Conservation (phyloP, 2,888 invertebrate genomes). For the Meloe dianella region DNA sequence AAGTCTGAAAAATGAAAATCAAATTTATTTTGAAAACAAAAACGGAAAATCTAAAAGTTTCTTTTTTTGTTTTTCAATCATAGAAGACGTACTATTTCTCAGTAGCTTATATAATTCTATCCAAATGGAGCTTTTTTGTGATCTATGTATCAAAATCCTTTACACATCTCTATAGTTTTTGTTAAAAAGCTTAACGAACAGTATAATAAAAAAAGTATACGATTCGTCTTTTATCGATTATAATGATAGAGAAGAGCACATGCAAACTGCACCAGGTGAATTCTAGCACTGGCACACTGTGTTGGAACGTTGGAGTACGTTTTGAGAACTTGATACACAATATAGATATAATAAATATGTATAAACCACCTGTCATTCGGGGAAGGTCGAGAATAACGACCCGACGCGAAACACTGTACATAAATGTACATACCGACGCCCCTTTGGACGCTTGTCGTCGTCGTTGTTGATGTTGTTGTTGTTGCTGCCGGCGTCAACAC, state of each 20-base stretch:
- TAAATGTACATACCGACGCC: neutral
- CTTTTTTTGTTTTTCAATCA: too few relatives aligned
- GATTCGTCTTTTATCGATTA: slow-evolving; percentile 26
- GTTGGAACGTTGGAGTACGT: slow-evolving; percentile 23
- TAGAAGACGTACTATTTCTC: neutral
- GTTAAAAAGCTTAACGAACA: neutral
- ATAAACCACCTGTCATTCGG: slow-evolving; percentile 39
- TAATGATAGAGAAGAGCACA: slow-evolving; percentile 14
- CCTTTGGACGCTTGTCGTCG: neutral
- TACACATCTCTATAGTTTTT: neutral
- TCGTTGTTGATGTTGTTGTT: neutral
- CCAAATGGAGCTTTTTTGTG: too few relatives aligned
- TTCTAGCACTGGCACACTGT: slow-evolving; percentile 32
- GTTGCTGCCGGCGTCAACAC: neutral
- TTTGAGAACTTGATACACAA: slow-evolving; percentile 17
- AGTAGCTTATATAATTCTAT: neutral
- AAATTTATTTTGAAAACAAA: too few relatives aligned
- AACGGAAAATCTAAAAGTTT: too few relatives aligned
- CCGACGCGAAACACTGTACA: neutral
- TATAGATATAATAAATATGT: slow-evolving; percentile 6
- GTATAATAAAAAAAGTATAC: slow-evolving; percentile 5
- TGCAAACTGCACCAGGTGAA: slow-evolving; percentile 30
- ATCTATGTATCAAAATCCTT: neutral
- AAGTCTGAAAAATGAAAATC: too few relatives aligned
- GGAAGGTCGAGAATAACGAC: slow-evolving; percentile 23